Evolutionary conservation across 2,888 invertebrate genomes (phyloP), one percentile per base, ranked within the genome.

Genomic region (Agrotis clavis): DNA sequence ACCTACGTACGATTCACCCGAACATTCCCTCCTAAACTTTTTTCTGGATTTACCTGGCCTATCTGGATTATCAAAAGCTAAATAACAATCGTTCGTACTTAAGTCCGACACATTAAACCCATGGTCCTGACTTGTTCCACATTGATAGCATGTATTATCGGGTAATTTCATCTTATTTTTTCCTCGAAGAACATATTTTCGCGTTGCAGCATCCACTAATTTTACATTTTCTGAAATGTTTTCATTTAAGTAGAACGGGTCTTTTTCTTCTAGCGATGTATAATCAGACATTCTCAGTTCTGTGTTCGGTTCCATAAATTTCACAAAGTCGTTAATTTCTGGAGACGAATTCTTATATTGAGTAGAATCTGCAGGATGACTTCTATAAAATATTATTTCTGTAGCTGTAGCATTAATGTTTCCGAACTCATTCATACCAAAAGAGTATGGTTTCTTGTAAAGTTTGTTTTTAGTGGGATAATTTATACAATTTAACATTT

Each of bases 81-180:
- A 48, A 48, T 86, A 70, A 63, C 92, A 92, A n/a, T 19, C 47
- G 4, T 16, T 30, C 11, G 19, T 47, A 21, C 41, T 25, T 6
- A 63, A n/a, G 13, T 63, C 53, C 14, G 7, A 1, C 0, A 18
- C 16, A 59, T 41, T 0, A 18, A 54, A 54, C 3, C 3, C 11
- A 30, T 19, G 2, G 11, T 71, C 35, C 4, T 76, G 45, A 18
- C 3, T 18, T 25, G 88, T 48, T 0, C 90, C 92, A 74, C 92
- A 92, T 16, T 73, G 67, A 51, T 87, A 92, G 67, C 92, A 92
- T 35, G 62, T 69, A 4, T 64, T 14, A 45, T 60, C 13, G 4
- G 11, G 2, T 14, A 14, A 0, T 4, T 0, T 1, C 18, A n/a
- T 41, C 13, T 5, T 60, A 19, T 16, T 16, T 9, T 16, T 48